phyloP scores from a whole-genome alignment of 2,797 vertebrate species.

The Kryptopterus vitreolus region DNA sequence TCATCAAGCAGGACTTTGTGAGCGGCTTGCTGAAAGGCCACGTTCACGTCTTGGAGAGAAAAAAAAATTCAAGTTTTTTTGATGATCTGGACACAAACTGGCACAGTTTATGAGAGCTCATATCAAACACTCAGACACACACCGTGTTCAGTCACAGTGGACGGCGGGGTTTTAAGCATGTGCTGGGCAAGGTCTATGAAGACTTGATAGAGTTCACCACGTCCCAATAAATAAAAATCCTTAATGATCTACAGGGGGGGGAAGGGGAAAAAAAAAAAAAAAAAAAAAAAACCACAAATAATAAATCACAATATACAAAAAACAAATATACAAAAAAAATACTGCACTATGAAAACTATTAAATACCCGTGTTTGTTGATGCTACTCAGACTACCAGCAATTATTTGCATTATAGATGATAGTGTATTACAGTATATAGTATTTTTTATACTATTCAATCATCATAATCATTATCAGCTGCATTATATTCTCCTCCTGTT shows the following conservation, averaged over 20 bases:
- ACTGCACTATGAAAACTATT: neutral
- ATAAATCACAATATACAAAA: neutral
- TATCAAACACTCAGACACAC: conserved; percentile 68
- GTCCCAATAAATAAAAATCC: conserved; percentile 95
- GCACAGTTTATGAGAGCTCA: neutral
- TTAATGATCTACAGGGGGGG: conserved; percentile 84
- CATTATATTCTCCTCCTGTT: conserved; percentile 1
- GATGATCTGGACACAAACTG: too few relatives aligned
- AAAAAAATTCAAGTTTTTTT: neutral
- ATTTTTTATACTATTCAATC: neutral
- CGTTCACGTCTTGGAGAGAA: conserved; percentile 85
- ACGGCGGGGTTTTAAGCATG: conserved; percentile 95
- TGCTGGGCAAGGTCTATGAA: conserved; percentile 97
- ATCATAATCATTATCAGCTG: neutral
- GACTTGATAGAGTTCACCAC: conserved; percentile 95
- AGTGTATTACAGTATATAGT: neutral
- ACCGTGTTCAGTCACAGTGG: conserved; percentile 96
- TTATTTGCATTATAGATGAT: neutral
- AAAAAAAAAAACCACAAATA: neutral
- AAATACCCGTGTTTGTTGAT: neutral
- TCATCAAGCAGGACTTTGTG: conserved; percentile 95
- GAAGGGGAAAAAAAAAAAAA: conserved; percentile 45
- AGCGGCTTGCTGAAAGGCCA: conserved; percentile 96
- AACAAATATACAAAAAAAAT: neutral
- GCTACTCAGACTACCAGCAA: neutral